Base-by-base conservation (phyloP, 2,797 vertebrate genomes). In the Poliocrania exsul region DNA sequence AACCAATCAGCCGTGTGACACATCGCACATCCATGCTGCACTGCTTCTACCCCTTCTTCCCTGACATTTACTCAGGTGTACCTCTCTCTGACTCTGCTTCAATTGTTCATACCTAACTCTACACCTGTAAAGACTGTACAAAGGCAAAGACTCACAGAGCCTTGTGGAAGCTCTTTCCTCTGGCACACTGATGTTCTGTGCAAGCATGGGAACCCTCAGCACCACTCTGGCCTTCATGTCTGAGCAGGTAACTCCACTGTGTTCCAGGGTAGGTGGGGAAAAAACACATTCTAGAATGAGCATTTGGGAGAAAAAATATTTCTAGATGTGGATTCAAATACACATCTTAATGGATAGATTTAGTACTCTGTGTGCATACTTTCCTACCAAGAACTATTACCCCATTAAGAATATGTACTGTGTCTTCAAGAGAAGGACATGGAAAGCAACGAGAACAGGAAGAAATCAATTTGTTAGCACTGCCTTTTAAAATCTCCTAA, bases 401-500 rank as follows among this genome's bases (percentile, higher is more conserved):
- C 72, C 88, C 46, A 51, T 62, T 71, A 97, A 86, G 66, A 93
- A 17, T 82, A 79, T 66, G 95, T 92, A 60, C 26, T 40, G 19
- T 66, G 37, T 78, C 74, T 95, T 92, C 81, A 91, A 92, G 46
- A 96, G 79, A 80, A 90, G 67, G 35, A 77, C 37, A 38, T 25
- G 49, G 78, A 97, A 77, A 89, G n/a, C 25, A 74, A 40, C 13
- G n/a, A 90, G 51, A 88, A 62, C 14, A 81, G 50, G 79, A 97
- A 91, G 56, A 95, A 97, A 95, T 95, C 70, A 80, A 69, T 95
- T 96, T 97, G 93, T 84, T 92, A 87, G 79, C 54, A 56, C 19
- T 86, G 93, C 92, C 91, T 95, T 97, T 97, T 97, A 92, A 95
- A 95, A 94, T 96, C 92, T 96, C 84, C 92, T 96, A 97, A 98